These are phyloP conservation scores for Leontopithecus rosalia DNA, from an alignment of 2,797 vertebrate genomes.

Conservation along the genomic window DNA sequence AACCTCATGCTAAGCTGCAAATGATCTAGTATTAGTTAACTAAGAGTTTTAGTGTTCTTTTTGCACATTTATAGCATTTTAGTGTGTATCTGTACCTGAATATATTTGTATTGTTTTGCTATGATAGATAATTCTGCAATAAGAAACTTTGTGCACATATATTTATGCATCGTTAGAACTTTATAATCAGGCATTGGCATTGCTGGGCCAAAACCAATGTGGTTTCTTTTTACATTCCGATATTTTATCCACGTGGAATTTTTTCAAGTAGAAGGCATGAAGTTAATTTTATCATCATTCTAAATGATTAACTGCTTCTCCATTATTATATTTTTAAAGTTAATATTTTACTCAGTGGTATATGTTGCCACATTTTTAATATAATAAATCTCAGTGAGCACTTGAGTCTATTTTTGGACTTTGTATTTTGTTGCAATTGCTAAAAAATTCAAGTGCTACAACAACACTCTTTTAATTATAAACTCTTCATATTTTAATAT, in stretches of 20 bases:
- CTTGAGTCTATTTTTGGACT: not conserved
- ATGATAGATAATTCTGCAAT: not conserved
- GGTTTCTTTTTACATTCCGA: not conserved
- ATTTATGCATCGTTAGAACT: not conserved
- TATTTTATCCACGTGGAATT: not conserved
- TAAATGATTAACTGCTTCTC: not conserved
- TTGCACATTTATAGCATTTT: not conserved
- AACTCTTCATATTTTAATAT: not conserved
- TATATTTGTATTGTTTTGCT: not conserved
- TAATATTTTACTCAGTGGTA: not conserved
- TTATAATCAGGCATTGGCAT: not conserved
- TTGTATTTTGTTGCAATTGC: not conserved
- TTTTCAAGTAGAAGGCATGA: not conserved
- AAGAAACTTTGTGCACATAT: not conserved
- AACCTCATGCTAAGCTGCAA: not conserved
- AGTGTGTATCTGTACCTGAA: not conserved
- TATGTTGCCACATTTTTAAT: not conserved
- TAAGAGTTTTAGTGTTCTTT: not conserved
- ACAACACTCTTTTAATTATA: not conserved
- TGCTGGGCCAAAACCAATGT: not conserved
- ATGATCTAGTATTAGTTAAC: not conserved
- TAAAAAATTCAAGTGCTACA: not conserved
- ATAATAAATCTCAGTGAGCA: not conserved
- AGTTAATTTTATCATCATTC: not conserved
- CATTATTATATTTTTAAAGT: not conserved